These are phyloP conservation scores for Gnathonemus echidnorhynchus DNA, from an alignment of 2,113 vertebrate species.

Conservation along the genomic window DNA sequence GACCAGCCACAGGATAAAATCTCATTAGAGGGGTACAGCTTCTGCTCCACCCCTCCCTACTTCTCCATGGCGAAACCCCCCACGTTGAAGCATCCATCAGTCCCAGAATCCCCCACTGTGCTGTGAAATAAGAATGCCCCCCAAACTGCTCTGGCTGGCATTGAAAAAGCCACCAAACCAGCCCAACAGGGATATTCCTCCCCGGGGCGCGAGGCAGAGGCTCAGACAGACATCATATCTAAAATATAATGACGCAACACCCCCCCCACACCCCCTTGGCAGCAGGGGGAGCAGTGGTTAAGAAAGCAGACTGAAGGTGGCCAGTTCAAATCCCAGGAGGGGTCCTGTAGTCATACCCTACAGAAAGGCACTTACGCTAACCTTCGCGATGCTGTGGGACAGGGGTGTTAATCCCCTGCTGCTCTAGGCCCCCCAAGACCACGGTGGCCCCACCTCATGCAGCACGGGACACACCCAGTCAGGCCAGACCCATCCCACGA, in stretches of 20 bases:
- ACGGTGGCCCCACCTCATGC: neutral
- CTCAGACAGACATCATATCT: neutral
- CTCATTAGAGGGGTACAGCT: constrained; percentile 50
- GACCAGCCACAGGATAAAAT: constrained; percentile 46
- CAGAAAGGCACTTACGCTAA: neutral
- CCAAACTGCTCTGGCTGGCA: neutral
- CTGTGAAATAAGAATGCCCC: neutral
- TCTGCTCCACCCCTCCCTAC: constrained; percentile 19
- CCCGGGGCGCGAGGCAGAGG: neutral
- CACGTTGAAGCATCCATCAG: neutral
- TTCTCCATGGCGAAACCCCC: neutral
- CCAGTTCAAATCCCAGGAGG: neutral
- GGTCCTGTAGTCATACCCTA: neutral
- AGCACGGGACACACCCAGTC: neutral
- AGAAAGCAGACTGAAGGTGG: neutral
- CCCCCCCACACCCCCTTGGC: neutral
- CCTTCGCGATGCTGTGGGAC: neutral
- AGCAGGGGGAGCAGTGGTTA: neutral
- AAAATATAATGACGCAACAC: neutral
- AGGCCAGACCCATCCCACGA: neutral
- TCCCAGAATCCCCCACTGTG: neutral
- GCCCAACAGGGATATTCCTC: neutral
- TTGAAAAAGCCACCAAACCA: neutral
- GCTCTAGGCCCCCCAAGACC: neutral
- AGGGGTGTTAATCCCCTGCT: neutral